A percentile compares a stretch with the other conserved stretches of the same genome.
Conservation (phyloP, 2,797 vertebrate species). For the Gymnoscopelus braueri region DNA sequence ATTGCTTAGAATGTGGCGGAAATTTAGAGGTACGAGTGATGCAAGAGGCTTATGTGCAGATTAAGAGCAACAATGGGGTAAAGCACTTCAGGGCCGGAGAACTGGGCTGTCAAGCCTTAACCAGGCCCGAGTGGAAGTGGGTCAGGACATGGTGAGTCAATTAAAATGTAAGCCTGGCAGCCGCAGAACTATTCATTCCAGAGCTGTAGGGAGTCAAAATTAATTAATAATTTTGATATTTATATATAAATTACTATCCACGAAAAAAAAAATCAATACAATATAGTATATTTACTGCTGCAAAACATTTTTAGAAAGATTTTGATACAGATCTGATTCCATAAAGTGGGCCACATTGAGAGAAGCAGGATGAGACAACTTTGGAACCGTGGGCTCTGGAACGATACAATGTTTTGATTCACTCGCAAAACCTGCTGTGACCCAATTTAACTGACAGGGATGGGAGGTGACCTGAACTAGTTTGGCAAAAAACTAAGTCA, state of each 20-base stretch:
- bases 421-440: conserved; percentile 9
- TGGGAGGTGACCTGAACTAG: too few relatives aligned
- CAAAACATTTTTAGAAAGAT: too few relatives aligned
- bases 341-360: conserved; percentile 15
- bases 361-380: conserved; percentile 46
- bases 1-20: conserved; percentile 5
- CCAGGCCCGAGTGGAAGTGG: conserved; percentile 57
- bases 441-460: conserved; percentile 12
- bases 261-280: too few relatives aligned
- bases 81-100: conserved; percentile 38
- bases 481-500: too few relatives aligned
- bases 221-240: too few relatives aligned
- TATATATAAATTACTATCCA: too few relatives aligned
- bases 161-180: background rate
- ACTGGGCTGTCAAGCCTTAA: conserved; percentile 41
- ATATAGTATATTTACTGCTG: too few relatives aligned
- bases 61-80: conserved; percentile 46
- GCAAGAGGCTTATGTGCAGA: conserved; percentile 44
- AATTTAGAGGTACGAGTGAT: conserved; percentile 6
- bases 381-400: conserved; percentile 41
- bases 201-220: too few relatives aligned
- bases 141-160: conserved; percentile 54
- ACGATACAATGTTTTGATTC: conserved; percentile 22
- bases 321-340: too few relatives aligned
- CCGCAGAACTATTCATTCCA: background rate